phyloP scores from a whole-genome alignment of 2,888 invertebrate species.

The Agrotis clavis region DNA sequence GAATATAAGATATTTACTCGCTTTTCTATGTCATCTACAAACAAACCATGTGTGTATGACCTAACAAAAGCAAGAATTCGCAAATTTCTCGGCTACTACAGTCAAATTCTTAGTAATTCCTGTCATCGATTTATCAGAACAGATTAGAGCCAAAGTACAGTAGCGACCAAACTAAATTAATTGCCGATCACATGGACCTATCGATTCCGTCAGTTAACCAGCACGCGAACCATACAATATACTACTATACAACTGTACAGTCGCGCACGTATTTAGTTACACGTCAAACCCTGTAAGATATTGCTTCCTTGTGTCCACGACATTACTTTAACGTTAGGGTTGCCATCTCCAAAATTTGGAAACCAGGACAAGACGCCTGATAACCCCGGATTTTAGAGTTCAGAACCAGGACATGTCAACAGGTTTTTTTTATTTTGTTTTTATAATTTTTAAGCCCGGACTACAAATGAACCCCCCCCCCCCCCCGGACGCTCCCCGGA shows the following conservation, averaged over 20 bases:
- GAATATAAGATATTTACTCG: neutral
- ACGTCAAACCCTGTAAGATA: constrained; percentile 57
- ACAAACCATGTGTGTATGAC: neutral
- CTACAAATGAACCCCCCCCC: too few relatives aligned
- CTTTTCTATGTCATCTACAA: neutral
- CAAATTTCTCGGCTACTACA: neutral
- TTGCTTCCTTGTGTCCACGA: constrained; percentile 60
- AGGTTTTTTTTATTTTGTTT: too few relatives aligned
- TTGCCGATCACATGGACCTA: constrained; percentile 73
- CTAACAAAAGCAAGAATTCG: neutral
- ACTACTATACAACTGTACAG: too few relatives aligned
- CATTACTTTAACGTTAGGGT: constrained; percentile 16
- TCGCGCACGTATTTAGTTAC: constrained; percentile 61
- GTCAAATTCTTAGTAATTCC: constrained; percentile 9
- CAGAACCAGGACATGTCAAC: too few relatives aligned
- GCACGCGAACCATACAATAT: constrained; percentile 57
- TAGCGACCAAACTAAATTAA: constrained; percentile 72
- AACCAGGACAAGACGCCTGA: too few relatives aligned
- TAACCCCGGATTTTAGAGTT: too few relatives aligned
- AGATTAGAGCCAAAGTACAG: constrained; percentile 39
- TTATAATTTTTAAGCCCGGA: too few relatives aligned
- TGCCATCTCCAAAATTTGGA: too few relatives aligned
- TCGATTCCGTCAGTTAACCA: constrained; percentile 71
- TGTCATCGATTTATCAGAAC: constrained; percentile 27
- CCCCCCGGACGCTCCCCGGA: too few relatives aligned